phyloP scores from a whole-genome alignment of 2,888 invertebrate species.

The Scaptomyza reducta region DNA sequence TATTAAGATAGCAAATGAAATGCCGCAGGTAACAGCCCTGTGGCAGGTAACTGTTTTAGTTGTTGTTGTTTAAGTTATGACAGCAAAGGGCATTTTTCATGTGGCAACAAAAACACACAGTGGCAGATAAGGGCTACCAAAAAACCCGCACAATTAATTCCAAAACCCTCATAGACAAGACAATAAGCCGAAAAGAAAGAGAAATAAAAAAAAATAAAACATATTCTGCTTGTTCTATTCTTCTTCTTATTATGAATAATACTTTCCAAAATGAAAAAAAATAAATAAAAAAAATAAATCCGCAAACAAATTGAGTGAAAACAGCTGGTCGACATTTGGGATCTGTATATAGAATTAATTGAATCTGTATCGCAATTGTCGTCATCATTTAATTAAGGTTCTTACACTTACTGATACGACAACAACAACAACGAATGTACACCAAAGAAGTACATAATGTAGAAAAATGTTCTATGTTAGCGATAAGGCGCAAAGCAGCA shows the following conservation, averaged over 20 bases:
- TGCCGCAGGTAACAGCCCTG: constrained; percentile 45
- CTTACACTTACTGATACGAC: constrained; percentile 26
- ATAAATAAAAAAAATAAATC: too few species aligned
- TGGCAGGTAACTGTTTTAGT: constrained; percentile 49
- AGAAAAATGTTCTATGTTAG: constrained; percentile 23
- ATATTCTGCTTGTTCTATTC: not conserved
- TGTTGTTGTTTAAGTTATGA: constrained; percentile 55
- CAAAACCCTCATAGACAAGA: constrained; percentile 44
- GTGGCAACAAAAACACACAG: constrained; percentile 36
- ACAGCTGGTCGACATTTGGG: constrained; percentile 45
- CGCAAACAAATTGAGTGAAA: constrained; percentile 49
- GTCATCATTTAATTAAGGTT: constrained; percentile 65
- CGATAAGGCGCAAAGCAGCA: constrained; percentile 41
- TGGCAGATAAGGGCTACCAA: constrained; percentile 34
- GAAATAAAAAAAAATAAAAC: not conserved
- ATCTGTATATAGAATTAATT: not conserved
- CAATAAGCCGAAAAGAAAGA: constrained; percentile 18
- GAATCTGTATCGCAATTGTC: constrained; percentile 48
- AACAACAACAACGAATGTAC: not conserved
- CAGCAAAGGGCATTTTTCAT: constrained; percentile 55
- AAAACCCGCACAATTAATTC: constrained; percentile 51
- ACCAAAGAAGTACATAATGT: constrained; percentile 29
- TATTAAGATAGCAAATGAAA: constrained; percentile 60
- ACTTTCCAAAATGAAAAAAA: constrained; percentile 24
- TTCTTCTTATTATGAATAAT: constrained; percentile 25